phyloP scores from a whole-genome alignment of 2,113 vertebrate species.

The Myiopsitta monachus region DNA sequence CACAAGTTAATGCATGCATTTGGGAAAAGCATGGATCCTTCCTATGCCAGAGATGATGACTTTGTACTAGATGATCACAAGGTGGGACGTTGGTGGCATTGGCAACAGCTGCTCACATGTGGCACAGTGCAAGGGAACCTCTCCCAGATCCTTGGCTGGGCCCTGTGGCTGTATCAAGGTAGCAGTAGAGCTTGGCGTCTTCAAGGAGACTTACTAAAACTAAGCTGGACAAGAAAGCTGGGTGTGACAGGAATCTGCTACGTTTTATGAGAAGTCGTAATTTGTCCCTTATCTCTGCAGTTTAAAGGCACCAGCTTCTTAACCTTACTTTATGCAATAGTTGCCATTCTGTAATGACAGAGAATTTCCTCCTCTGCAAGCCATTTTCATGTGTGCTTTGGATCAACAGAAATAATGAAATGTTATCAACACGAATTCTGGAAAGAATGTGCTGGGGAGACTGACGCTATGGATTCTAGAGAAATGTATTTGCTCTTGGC shows the following conservation, averaged over 20 bases:
- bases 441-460: not conserved
- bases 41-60: not conserved
- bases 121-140: not conserved
- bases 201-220: not conserved
- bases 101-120: not conserved
- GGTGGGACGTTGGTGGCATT: too few species aligned
- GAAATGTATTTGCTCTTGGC: not conserved
- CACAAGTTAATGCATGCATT: not conserved
- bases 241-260: not conserved
- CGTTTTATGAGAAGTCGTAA: not conserved
- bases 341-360: not conserved
- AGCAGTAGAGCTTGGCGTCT: not conserved
- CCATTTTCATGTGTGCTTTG: conserved; percentile 6
- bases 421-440: not conserved
- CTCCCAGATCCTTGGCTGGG: not conserved
- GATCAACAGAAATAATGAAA: conserved; percentile 14
- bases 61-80: not conserved
- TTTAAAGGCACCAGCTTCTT: not conserved
- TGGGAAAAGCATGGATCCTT: not conserved
- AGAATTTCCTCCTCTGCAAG: not conserved
- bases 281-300: not conserved
- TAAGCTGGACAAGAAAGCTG: not conserved
- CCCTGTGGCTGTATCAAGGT: not conserved
- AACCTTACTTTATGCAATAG: not conserved
- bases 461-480: not conserved